Evolutionary conservation across 2,888 invertebrate species (phyloP), one percentile per base, ranked within the genome.

Genomic region (Anagyrus pseudococci): DNA sequence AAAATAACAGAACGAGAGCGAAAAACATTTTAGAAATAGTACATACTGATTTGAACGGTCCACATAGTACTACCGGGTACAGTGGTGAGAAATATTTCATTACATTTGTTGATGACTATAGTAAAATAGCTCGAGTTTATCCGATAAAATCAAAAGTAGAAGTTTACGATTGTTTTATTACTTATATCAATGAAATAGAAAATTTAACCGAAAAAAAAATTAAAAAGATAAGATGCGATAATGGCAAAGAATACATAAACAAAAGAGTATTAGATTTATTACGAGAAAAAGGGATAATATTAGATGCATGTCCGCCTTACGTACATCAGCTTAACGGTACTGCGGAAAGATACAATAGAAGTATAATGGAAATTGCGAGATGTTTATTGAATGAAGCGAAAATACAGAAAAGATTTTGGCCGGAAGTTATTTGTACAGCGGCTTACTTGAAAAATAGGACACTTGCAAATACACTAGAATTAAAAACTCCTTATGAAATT

Each of bases 401-500:
- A 22, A 22, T 22, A 4, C 10, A 46, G 6, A 29, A 17, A 46
- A 29, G 25, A 29, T 62, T 49, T 60, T 62, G 15, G 63, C 50
- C 58, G 6, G 23, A 55, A 17, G 48, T 52, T 54, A 48, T 49
- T 58, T 25, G 29, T 41, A 64, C 52, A 52, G 65, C 48, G 13
- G 41, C 46, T 10, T 61, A 61, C 49, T 44, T 61, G 33, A 65
- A 61, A 41, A 65, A 65, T 49, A 29, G 61, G 23, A 61, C 61
- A 43, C 29, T 65, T 20, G 58, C 57, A 25, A 65, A 65, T 49
- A 61, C 64, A 8, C 1, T 33, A 4, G 64, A 64, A 40, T 58
- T 48, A 13, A 64, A 60, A 57, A 64, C 56, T 20, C 60, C 64
- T 8, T 64, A 50, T 49, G 58, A 62, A 56, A 62, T 62, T 40